These are phyloP conservation scores for Centropristis striata DNA, from an alignment of 2,113 vertebrate species.

Conservation along the genomic window DNA sequence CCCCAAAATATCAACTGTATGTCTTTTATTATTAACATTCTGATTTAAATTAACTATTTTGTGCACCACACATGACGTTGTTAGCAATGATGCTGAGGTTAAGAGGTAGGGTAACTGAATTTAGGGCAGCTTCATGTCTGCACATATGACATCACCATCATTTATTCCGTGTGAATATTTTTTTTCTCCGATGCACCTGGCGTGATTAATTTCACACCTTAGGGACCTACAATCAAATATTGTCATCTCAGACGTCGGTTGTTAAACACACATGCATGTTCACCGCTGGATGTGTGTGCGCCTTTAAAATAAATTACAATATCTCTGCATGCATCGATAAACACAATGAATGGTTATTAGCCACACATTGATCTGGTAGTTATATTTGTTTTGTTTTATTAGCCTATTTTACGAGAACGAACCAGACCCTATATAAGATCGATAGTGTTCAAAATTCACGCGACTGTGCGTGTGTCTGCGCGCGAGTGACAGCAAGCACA, in stretches of 20 bases:
- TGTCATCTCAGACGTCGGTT: slow-evolving; percentile 33
- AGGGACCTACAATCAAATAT: slow-evolving; percentile 19
- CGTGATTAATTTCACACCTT: not conserved
- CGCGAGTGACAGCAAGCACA: slow-evolving; percentile 77
- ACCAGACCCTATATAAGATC: not conserved
- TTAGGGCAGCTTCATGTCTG: slow-evolving; percentile 25
- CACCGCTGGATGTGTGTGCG: slow-evolving; percentile 10
- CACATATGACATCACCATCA: slow-evolving; percentile 63
- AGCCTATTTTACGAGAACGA: not conserved
- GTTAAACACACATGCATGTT: slow-evolving; percentile 40
- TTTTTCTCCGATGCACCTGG: not conserved
- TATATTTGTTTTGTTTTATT: not conserved
- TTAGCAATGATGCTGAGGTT: slow-evolving; percentile 13
- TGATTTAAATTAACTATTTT: not conserved
- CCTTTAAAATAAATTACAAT: not conserved
- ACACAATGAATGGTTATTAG: not conserved
- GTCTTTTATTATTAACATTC: not conserved
- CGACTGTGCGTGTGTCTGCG: slow-evolving; percentile 43
- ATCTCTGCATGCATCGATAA: not conserved
- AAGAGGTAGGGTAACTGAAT: slow-evolving; percentile 37
- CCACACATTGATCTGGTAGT: not conserved
- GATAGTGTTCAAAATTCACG: slow-evolving; percentile 1
- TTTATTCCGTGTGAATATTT: not conserved
- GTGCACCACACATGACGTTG: not conserved
- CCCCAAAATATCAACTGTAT: not conserved